Conservation (phyloP, 2,797 vertebrate species). For the Cossypha dichroa region DNA sequence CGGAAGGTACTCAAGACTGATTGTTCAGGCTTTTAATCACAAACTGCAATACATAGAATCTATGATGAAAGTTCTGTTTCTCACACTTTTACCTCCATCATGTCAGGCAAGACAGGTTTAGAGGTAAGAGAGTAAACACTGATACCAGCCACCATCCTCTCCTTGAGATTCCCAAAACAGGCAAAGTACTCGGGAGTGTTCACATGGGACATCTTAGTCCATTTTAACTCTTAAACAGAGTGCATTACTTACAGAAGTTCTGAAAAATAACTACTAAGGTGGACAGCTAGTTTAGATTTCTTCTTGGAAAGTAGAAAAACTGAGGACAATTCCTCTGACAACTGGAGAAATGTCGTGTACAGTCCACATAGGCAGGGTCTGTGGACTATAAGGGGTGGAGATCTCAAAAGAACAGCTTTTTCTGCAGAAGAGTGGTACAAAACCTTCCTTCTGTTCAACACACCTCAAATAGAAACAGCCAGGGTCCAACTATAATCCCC, state of each 20-base stretch:
- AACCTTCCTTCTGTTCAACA: background rate
- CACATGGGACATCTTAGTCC: background rate
- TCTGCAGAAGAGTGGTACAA: background rate
- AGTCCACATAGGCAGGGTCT: background rate
- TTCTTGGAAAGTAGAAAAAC: background rate
- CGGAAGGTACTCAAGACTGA: background rate
- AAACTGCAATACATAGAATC: background rate
- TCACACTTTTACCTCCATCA: background rate
- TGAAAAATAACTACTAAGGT: background rate
- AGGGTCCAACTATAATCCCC: background rate
- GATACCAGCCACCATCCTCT: background rate
- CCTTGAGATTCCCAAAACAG: background rate
- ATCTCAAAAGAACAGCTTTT: background rate
- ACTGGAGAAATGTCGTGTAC: rapidly evolving
- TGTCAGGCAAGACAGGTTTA: background rate
- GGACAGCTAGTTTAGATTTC: background rate
- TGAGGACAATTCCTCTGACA: background rate
- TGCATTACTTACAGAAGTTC: background rate
- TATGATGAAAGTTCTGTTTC: background rate
- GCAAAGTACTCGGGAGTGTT: background rate
- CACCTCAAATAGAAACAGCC: background rate
- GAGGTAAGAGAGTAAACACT: background rate
- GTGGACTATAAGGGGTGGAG: rapidly evolving
- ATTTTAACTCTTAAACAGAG: background rate
- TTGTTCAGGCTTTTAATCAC: background rate